These are phyloP conservation scores for Cosmia pyralina DNA, from an alignment of 2,888 invertebrate genomes.

Conservation along the genomic window DNA sequence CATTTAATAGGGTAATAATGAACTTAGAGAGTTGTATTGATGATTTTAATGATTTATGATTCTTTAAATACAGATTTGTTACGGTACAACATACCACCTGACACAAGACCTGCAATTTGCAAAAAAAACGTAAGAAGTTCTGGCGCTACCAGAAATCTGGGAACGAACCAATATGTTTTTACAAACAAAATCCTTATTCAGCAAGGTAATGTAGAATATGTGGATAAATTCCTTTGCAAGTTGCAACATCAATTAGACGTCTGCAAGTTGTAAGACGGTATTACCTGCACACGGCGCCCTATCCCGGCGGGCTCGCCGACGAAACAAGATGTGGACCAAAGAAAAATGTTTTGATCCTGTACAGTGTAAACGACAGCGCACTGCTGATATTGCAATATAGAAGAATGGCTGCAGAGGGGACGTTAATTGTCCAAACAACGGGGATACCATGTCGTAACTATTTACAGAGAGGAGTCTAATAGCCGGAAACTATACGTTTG, in stretches of 20 bases:
- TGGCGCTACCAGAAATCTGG: slow-evolving; percentile 1
- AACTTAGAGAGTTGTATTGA: too few species aligned
- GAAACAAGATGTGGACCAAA: slow-evolving; percentile 45
- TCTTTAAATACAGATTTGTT: too few species aligned
- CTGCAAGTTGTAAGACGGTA: slow-evolving; percentile 35
- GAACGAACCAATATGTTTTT: not conserved
- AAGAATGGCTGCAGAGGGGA: slow-evolving; percentile 65
- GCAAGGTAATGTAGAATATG: not conserved
- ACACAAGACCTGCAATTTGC: too few species aligned
- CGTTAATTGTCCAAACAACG: slow-evolving; percentile 76
- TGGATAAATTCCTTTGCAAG: slow-evolving; percentile 40
- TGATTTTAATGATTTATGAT: too few species aligned
- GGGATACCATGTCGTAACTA: slow-evolving; percentile 57
- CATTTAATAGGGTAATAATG: too few species aligned
- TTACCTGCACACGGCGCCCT: slow-evolving; percentile 55
- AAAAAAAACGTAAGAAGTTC: too few species aligned
- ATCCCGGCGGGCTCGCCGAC: slow-evolving; percentile 16
- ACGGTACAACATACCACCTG: too few species aligned
- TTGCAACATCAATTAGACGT: slow-evolving; percentile 53
- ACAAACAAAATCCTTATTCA: slow-evolving; percentile 1
- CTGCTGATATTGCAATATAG: slow-evolving; percentile 70
- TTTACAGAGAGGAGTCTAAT: slow-evolving; percentile 58
- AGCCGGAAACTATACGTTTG: slow-evolving; percentile 41
- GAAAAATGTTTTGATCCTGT: slow-evolving; percentile 61
- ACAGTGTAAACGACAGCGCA: slow-evolving; percentile 70